Evolutionary conservation across 2,113 vertebrate genomes (phyloP).

Genomic region (Bos javanicus): DNA sequence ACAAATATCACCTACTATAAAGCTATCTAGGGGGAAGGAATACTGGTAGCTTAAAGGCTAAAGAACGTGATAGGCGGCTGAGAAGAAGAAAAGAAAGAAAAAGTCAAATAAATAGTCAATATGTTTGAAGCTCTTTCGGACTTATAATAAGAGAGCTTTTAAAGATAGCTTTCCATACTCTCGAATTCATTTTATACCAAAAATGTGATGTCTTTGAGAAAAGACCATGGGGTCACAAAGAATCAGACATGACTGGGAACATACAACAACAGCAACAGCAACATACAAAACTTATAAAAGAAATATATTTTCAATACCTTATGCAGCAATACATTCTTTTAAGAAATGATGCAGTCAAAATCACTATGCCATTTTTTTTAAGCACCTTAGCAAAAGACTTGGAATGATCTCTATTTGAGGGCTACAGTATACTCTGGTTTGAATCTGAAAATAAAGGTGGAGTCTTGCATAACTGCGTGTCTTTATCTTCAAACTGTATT

Average conservation of each 20-base stretch:
- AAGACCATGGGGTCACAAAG: neutral
- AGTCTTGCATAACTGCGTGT: neutral
- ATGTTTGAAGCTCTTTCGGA: neutral
- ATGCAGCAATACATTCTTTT: neutral
- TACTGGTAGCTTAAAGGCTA: neutral
- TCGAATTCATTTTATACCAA: neutral
- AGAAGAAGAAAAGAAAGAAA: neutral
- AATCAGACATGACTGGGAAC: neutral
- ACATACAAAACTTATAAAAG: neutral
- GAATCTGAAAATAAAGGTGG: neutral
- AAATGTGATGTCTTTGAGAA: neutral
- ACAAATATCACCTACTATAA: neutral
- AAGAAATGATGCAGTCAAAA: neutral
- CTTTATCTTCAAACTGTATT: neutral
- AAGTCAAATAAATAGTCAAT: neutral
- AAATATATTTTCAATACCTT: neutral
- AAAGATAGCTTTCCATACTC: neutral
- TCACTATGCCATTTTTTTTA: neutral
- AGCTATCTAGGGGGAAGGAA: neutral
- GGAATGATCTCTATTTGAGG: neutral
- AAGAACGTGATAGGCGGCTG: neutral
- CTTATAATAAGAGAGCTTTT: neutral
- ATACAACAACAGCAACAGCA: neutral
- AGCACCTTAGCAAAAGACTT: neutral
- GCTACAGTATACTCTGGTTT: neutral